phyloP scores from a whole-genome alignment of 2,888 invertebrate species.

The Leistus spinibarbis region DNA sequence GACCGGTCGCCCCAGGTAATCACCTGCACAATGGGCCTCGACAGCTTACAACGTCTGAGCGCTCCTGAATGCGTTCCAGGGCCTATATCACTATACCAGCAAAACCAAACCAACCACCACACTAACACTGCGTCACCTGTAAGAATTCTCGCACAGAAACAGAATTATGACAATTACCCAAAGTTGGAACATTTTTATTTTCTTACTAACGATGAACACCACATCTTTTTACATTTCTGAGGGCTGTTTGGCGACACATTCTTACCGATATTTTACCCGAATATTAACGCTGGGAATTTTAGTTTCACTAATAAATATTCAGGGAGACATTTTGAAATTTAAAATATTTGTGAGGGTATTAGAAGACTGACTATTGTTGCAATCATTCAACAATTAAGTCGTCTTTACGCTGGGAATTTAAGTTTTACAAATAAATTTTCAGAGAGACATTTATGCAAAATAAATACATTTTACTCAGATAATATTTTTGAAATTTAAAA shows the following conservation, averaged over 20 bases:
- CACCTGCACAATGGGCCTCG: constrained; percentile 26
- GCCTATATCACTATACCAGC: not conserved
- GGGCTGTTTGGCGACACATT: not conserved
- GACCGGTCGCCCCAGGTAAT: constrained; percentile 44
- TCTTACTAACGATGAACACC: not conserved
- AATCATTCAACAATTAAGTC: no score
- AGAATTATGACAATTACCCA: constrained; percentile 1
- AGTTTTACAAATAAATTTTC: no score
- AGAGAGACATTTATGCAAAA: no score
- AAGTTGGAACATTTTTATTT: constrained; percentile 5
- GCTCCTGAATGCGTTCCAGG: constrained; percentile 17
- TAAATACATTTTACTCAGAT: no score
- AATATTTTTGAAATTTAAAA: no score
- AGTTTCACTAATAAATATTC: no score
- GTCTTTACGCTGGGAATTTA: no score
- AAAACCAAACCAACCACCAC: not conserved
- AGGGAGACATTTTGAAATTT: no score
- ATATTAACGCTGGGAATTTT: no score
- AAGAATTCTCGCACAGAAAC: not conserved
- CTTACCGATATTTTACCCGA: not conserved
- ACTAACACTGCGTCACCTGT: not conserved
- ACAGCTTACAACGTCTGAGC: constrained; percentile 36
- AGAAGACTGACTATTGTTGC: no score
- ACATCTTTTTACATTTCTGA: not conserved
- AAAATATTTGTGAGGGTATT: no score